Evolutionary conservation across 2,888 invertebrate genomes (phyloP).

Genomic region (Plagodis pulveraria): DNA sequence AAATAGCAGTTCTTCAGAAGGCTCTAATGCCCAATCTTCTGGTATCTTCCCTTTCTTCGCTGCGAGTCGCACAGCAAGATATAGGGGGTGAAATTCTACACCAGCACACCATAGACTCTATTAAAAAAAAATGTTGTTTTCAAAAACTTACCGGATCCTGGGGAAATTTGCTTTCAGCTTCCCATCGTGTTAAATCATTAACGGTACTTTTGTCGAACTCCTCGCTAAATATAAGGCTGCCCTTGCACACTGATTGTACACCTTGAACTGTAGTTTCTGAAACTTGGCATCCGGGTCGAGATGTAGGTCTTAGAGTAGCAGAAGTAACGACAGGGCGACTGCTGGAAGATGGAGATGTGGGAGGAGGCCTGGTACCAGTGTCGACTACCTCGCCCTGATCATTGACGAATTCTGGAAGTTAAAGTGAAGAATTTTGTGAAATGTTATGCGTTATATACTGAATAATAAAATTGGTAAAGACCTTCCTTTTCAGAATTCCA

Average conservation of each 20-base stretch:
- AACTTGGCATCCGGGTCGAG: constrained; percentile 43
- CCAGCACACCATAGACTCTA: no score
- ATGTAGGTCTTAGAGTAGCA: constrained; percentile 12
- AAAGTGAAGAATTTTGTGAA: background rate
- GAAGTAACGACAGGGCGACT: no score
- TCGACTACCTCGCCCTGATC: constrained; percentile 61
- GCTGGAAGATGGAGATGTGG: constrained; percentile 9
- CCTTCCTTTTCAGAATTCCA: no score
- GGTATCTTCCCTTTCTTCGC: no score
- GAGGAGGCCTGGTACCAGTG: constrained; percentile 17
- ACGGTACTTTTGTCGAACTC: constrained; percentile 73
- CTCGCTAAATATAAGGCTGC: constrained; percentile 86
- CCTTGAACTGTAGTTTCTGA: constrained; percentile 61
- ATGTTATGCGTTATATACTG: background rate
- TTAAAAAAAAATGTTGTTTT: no score
- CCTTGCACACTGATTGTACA: constrained; percentile 68
- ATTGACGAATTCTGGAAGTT: constrained; percentile 64
- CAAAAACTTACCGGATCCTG: constrained; percentile 84
- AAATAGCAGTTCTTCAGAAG: no score
- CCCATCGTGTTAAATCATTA: constrained; percentile 74
- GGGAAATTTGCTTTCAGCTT: constrained; percentile 81
- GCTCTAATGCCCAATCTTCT: no score
- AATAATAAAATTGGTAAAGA: no score
- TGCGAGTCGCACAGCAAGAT: no score
- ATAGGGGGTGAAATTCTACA: no score